A percentile compares a stretch with the other conserved stretches of the same genome.
These are phyloP conservation scores for Oreohelix idahoensis DNA, from an alignment of 1,140 invertebrate genomes.

Conservation along the genomic window DNA sequence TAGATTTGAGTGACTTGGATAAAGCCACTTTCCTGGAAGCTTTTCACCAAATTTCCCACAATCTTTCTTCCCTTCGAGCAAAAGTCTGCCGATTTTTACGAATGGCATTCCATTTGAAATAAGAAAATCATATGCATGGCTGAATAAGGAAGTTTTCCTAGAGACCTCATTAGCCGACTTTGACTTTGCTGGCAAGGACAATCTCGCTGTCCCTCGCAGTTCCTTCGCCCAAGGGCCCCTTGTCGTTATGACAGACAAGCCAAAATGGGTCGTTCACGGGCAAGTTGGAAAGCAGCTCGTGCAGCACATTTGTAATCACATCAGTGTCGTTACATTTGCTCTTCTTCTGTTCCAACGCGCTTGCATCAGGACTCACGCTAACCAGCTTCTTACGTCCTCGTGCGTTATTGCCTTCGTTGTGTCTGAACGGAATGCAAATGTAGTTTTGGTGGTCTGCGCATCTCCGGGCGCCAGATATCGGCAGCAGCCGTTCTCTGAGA, in stretches of 20 bases:
- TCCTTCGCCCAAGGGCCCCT: neutral
- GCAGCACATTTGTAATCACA: slow-evolving; percentile 25
- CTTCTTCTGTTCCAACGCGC: neutral
- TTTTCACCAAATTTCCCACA: slow-evolving; percentile 13
- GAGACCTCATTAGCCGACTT: slow-evolving; percentile 26
- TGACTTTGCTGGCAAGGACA: neutral
- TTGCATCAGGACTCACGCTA: slow-evolving; percentile 10
- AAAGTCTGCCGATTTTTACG: slow-evolving; percentile 5
- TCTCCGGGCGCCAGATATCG: neutral
- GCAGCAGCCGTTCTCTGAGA: slow-evolving; percentile 1
- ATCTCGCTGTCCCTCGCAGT: slow-evolving; percentile 30
- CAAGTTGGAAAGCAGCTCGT: neutral
- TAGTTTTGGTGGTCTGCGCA: neutral
- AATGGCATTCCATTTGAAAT: slow-evolving; percentile 20
- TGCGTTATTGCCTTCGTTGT: slow-evolving; percentile 14
- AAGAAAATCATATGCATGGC: slow-evolving; percentile 38
- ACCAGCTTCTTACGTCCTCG: neutral
- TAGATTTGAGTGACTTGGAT: neutral
- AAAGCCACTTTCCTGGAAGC: neutral
- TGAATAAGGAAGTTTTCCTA: slow-evolving; percentile 22
- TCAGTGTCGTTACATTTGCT: slow-evolving; percentile 24
- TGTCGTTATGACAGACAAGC: neutral
- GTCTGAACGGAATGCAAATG: neutral
- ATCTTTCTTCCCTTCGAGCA: slow-evolving; percentile 19
- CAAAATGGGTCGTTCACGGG: neutral